Base-by-base conservation (phyloP, 2,797 vertebrate species). In the Gallinago solitaria region DNA sequence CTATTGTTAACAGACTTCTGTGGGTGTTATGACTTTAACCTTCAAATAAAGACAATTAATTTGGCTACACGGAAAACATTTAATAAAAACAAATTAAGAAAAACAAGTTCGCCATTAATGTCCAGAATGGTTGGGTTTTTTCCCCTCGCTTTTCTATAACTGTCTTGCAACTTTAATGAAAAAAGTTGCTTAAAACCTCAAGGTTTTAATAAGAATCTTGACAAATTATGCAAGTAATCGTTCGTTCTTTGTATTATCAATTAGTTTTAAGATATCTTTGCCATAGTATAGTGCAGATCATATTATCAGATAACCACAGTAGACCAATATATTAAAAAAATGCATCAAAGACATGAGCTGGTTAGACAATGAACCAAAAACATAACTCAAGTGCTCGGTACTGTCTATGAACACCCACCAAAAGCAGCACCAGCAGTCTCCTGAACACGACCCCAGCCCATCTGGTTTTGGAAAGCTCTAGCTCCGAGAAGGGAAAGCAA, bases 201-300 rank as follows among this genome's bases (percentile, higher is more conserved):
- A n/a, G 48, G 74, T 37, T 87, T 64, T 30, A 53, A 25, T 12
- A 28, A 30, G 35, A 39, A 71, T 23, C 48, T 20, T 28, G 33
- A 33, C 32, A 23, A n/a, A 60, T 5, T 1, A 7, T 2, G 18
- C 18, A 3, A 25, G 21, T 7, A 57, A 63, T 4, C 20, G 37
- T 41, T 73, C 4, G 0, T 48, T 65, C 14, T 48, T 48, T 32
- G 16, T 24, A 18, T 18, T 18, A 37, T 7, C 10, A 16, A 24
- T 35, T 11, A 43, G 32, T 7, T 88, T 56, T 9, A 57, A 21
- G 16, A 15, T 43, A 16, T 51, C n/a, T 12, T 10, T 23, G 28
- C 5, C 43, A 1, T 3, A 8, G 9, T 0, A 4, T 2, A 7
- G 50, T 1, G 11, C 0, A 0, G 60, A 45, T 32, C 5, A 0